Base-by-base conservation (phyloP, 2,113 vertebrate genomes). In the Xiphophorus maculatus region DNA sequence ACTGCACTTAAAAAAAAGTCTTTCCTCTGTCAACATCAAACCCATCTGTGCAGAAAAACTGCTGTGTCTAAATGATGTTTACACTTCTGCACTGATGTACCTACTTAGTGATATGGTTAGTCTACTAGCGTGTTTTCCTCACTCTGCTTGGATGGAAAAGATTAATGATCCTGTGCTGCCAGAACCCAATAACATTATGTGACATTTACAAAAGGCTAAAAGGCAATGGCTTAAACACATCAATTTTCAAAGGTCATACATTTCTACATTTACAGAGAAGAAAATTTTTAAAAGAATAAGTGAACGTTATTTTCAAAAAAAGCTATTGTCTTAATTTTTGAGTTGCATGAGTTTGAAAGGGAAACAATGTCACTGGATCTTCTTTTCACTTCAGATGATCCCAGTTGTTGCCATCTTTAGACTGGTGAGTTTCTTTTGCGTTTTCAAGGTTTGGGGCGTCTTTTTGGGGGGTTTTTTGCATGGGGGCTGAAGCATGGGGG, bases 1-100 rank as follows among this genome's bases (percentile, higher is more conserved):
- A 86, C 81, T 92, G 92, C 87, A 87, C 93, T 95, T 95, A 90
- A 84, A 91, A 84, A 28, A 81, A 91, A 80, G 22, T 58, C 94
- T 94, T 87, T 69, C 91, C 89, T 93, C 93, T 92, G 93, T 96
- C 94, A 95, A 83, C 93, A 94, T 96, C 94, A 95, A 95, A 96
- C 82, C 88, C 93, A 94, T 84, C 92, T 90, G 90, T 92, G 92
- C 94, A 93, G 93, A 93, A 96, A 97, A 96, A 93, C 87, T 91
- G 90, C 88, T 86, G 88, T 90, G 91, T 96, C 92, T 94, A 95
- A 95, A 95, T 91, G 84, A 94, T 95, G 89, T 93, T 95, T 94
- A 91, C 91, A 94, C 83, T 95, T 91, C 87, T 91, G 84, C 83
- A 91, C 88, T 84, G 93, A 93, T 89, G 89, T 92, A 91, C 95